Evolutionary conservation across 2,888 invertebrate species (phyloP).

Genomic region (Hermaeophaga mercurialis): DNA sequence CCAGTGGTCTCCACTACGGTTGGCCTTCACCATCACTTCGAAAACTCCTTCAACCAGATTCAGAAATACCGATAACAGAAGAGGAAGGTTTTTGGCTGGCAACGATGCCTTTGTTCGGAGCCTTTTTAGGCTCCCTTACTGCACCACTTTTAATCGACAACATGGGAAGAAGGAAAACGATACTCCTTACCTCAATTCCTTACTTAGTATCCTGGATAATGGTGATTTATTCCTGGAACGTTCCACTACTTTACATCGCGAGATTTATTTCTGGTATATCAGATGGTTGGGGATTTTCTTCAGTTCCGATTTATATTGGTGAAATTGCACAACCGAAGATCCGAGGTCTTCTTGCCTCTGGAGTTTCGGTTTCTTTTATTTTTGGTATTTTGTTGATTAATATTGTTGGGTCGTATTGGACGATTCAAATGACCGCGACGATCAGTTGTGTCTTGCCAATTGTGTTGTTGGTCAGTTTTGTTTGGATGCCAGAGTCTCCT

Average conservation of each 20-base stretch:
- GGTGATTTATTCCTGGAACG: slow-evolving; percentile 64
- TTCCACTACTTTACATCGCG: slow-evolving; percentile 60
- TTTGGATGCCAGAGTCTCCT: slow-evolving; percentile 67
- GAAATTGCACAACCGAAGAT: slow-evolving; percentile 65
- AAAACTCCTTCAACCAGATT: slow-evolving; percentile 54
- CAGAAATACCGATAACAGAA: slow-evolving; percentile 50
- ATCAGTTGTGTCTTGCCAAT: slow-evolving; percentile 59
- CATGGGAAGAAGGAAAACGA: slow-evolving; percentile 68
- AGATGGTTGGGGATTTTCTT: slow-evolving; percentile 55
- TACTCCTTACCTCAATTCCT: slow-evolving; percentile 63
- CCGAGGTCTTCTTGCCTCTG: slow-evolving; percentile 63
- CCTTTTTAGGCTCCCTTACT: slow-evolving; percentile 66
- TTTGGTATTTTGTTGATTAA: slow-evolving; percentile 62
- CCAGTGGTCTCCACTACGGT: slow-evolving; percentile 59
- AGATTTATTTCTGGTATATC: slow-evolving; percentile 67
- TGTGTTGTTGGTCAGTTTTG: slow-evolving; percentile 57
- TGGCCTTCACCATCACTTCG: slow-evolving; percentile 69
- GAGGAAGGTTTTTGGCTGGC: slow-evolving; percentile 69
- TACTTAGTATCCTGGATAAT: slow-evolving; percentile 68
- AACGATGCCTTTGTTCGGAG: slow-evolving; percentile 69
- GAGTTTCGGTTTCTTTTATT: slow-evolving; percentile 63
- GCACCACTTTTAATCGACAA: slow-evolving; percentile 69
- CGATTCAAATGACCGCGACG: slow-evolving; percentile 60
- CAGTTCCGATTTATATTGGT: slow-evolving; percentile 65
- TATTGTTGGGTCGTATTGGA: slow-evolving; percentile 57